Evolutionary conservation across 2,113 vertebrate species (phyloP), one percentile per base, ranked within the genome.

Genomic region (Halcyon malimbica): DNA sequence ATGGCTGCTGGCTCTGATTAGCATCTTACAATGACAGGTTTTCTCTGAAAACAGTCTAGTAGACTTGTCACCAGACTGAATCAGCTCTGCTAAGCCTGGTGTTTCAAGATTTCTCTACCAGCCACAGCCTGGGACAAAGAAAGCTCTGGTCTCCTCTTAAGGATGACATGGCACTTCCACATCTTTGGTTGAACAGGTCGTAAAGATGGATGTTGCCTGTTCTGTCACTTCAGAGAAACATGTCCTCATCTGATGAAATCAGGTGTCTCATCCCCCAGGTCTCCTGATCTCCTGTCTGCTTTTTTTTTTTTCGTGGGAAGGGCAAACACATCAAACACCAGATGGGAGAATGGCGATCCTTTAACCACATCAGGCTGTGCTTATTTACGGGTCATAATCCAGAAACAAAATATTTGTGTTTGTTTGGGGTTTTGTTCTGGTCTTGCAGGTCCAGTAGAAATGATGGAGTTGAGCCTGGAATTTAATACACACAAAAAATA

Each of bases 91-190:
- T 73, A 69, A 85, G 35, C 53, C 39, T 76, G 18, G 2, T 71
- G 11, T 53, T 85, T 76, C 44, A 70, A 89, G 60, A 41, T 28
- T 46, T 44, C 56, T 51, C 65, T 54, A 26, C 8, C 50, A 75
- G 31, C 42, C 56, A 11, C 18, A 9, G 59, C 28, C 23, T 59
- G 60, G 65, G 37, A 51, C 42, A 42, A 65, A 15, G 19, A 64
- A 28, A 82, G 50, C 54, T 75, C 39, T 1, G 1, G 67, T 54
- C 29, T 11, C 9, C 3, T 5, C 1, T 0, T 51, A 29, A 63
- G 19, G 42, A 13, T 56, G 33, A 60, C 3, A 2, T 16, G 28
- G 51, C 62, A 42, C 44, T 65, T 87, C 33, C 56, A 81, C 26
- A 59, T 25, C 39, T 70, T 54, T 67, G 25, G 46, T 5, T 41